These are phyloP conservation scores for Pyralis farinalis DNA, from an alignment of 2,888 invertebrate species.

Conservation along the genomic window DNA sequence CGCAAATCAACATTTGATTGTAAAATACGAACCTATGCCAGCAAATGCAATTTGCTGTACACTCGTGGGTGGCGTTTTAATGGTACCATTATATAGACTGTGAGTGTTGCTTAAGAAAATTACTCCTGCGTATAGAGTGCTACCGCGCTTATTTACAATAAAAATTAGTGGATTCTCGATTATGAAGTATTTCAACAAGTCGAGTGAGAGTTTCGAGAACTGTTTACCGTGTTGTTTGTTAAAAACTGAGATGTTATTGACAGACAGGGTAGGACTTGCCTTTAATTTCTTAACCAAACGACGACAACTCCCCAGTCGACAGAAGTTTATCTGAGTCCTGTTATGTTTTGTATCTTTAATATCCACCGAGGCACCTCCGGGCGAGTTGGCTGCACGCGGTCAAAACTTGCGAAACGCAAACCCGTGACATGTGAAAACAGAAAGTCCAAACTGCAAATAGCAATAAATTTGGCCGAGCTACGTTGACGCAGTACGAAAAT, in stretches of 20 bases:
- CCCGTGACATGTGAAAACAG: constrained; percentile 61
- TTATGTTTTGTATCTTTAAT: neutral
- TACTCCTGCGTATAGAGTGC: constrained; percentile 51
- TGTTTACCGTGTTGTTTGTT: constrained; percentile 14
- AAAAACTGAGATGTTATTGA: constrained; percentile 10
- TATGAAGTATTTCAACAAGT: constrained; percentile 20
- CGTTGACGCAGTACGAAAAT: constrained; percentile 66
- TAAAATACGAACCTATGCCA: constrained; percentile 67
- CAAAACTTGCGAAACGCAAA: constrained; percentile 44
- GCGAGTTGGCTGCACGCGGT: constrained; percentile 4
- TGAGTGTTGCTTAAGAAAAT: constrained; percentile 69
- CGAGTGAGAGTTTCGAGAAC: constrained; percentile 19
- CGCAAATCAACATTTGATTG: constrained; percentile 77
- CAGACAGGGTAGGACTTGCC: neutral
- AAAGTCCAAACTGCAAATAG: constrained; percentile 63
- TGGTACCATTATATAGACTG: constrained; percentile 65
- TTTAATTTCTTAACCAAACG: constrained; percentile 6
- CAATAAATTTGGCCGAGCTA: constrained; percentile 66
- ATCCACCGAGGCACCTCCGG: neutral
- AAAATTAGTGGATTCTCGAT: constrained; percentile 36
- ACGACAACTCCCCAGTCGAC: neutral
- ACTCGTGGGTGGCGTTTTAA: constrained; percentile 77
- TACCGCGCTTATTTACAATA: constrained; percentile 41
- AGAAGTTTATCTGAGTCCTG: neutral
- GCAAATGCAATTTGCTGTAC: constrained; percentile 72